Conservation (phyloP, 2,888 invertebrate genomes). For the Idaea biselata region DNA sequence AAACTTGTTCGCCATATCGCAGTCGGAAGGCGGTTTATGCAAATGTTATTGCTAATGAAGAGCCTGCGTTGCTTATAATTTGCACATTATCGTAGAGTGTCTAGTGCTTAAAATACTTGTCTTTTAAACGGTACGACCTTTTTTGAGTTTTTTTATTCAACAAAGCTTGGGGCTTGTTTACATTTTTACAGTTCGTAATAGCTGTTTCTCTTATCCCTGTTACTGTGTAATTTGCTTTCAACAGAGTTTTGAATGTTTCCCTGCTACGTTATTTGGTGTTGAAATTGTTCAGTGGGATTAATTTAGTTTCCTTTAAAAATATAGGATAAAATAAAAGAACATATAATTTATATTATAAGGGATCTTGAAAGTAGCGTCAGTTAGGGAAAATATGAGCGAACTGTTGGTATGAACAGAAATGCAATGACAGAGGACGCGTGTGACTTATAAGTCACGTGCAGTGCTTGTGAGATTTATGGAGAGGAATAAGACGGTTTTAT, state of each 20-base stretch:
- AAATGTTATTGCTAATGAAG: conserved; percentile 39
- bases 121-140: conserved; percentile 1
- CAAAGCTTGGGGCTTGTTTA: not conserved
- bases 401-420: too few relatives aligned
- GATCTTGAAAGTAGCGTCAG: too few relatives aligned
- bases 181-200: not conserved
- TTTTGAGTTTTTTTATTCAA: not conserved
- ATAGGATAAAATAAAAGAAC: too few relatives aligned
- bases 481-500: too few relatives aligned
- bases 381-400: too few relatives aligned
- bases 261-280: not conserved
- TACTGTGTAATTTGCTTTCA: not conserved
- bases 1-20: conserved; percentile 32
- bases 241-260: not conserved
- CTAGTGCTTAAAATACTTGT: conserved; percentile 43
- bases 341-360: too few relatives aligned
- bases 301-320: not conserved
- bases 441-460: too few relatives aligned
- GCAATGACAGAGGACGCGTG: too few relatives aligned
- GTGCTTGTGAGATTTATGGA: too few relatives aligned
- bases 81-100: conserved; percentile 18
- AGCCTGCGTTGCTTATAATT: conserved; percentile 21
- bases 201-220: not conserved
- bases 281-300: not conserved
- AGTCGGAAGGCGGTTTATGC: conserved; percentile 35